phyloP scores from a whole-genome alignment of 2,888 invertebrate genomes.

The Osmoderma eremita region DNA sequence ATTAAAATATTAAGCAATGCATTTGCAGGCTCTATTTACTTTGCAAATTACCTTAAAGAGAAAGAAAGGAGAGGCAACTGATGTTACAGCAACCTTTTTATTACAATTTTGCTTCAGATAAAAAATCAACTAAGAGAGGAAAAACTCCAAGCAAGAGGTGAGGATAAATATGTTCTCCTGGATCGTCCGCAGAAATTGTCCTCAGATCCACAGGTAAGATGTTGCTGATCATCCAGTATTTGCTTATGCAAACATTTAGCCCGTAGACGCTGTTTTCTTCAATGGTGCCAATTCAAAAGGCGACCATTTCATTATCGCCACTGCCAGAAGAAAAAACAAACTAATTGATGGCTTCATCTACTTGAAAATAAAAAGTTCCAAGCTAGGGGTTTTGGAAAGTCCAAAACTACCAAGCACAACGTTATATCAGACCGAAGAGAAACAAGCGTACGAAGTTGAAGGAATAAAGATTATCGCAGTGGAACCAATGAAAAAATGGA shows the following conservation, averaged over 20 bases:
- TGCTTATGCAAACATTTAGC: constrained; percentile 60
- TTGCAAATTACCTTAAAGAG: no score
- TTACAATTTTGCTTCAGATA: constrained; percentile 40
- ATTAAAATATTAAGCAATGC: no score
- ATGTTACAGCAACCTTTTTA: no score
- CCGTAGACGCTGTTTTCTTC: constrained; percentile 75
- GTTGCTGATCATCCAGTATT: background rate
- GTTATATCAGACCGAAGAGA: constrained; percentile 66
- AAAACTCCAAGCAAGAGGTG: constrained; percentile 55
- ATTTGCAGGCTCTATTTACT: no score
- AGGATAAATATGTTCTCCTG: constrained; percentile 53
- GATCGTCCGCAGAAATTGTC: constrained; percentile 70
- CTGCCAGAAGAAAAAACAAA: constrained; percentile 68
- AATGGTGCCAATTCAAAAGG: constrained; percentile 72
- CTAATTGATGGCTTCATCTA: constrained; percentile 72
- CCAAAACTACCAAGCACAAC: constrained; percentile 72
- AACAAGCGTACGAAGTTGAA: constrained; percentile 67
- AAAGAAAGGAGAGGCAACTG: no score
- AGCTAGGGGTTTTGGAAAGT: constrained; percentile 69
- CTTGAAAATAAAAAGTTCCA: constrained; percentile 66
- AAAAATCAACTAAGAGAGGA: constrained; percentile 47
- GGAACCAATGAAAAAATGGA: constrained; percentile 78
- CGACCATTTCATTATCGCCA: constrained; percentile 69
- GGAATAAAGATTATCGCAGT: constrained; percentile 71
- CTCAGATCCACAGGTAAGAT: constrained; percentile 64